Evolutionary conservation across 2,888 invertebrate species (phyloP).

Genomic region (Podotricha telesiphe): DNA sequence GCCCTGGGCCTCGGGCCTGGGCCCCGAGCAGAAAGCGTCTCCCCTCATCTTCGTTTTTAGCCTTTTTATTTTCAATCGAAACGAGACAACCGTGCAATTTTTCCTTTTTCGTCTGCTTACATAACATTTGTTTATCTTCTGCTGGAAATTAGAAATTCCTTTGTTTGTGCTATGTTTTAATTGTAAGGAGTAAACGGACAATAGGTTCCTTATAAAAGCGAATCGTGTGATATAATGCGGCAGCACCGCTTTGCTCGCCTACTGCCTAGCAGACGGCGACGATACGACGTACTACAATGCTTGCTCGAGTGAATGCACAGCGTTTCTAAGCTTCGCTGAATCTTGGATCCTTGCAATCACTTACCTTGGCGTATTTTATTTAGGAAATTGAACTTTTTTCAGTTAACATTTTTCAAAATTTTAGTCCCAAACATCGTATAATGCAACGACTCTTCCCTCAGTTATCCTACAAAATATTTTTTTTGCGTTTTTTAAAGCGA

Average conservation of each 20-base stretch:
- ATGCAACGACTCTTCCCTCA: background rate
- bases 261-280: constrained; percentile 11
- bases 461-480: constrained; percentile 4
- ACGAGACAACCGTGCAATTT: constrained; percentile 61
- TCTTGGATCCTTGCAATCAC: constrained; percentile 9
- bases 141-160: constrained; percentile 77
- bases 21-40: constrained; percentile 1
- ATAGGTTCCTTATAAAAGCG: constrained; percentile 50
- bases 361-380: constrained; percentile 14
- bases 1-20: no score
- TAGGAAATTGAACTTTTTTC: background rate
- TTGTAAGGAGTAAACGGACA: constrained; percentile 69
- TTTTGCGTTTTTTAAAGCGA: constrained; percentile 21
- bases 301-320: constrained; percentile 25
- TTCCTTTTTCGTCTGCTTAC: constrained; percentile 68
- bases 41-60: constrained; percentile 38
- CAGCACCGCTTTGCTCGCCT: constrained; percentile 9
- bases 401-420: background rate
- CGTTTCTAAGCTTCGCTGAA: constrained; percentile 12
- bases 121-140: constrained; percentile 72
- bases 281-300: constrained; percentile 9
- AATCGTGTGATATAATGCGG: constrained; percentile 44
- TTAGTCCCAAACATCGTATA: background rate
- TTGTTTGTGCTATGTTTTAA: constrained; percentile 71
- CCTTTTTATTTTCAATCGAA: constrained; percentile 52